These are phyloP conservation scores for Arenaria interpres DNA, from an alignment of 2,113 vertebrate species.

Conservation along the genomic window DNA sequence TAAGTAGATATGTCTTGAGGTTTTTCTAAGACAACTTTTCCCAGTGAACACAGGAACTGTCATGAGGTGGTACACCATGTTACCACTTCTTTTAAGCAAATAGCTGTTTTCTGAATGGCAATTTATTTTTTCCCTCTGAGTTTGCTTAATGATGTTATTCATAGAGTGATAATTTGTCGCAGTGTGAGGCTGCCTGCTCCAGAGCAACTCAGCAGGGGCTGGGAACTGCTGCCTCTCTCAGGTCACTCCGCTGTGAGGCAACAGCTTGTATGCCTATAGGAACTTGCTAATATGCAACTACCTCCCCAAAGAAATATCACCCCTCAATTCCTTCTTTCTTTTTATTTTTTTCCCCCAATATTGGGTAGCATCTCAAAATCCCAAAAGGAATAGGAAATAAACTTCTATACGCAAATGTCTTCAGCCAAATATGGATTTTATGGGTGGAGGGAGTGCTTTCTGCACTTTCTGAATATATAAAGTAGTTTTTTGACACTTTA, in stretches of 20 bases:
- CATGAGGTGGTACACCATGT: not conserved
- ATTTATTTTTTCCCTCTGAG: constrained; percentile 29
- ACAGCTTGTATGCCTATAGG: constrained; percentile 20
- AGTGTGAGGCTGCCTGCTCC: constrained; percentile 22
- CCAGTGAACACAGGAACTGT: not conserved
- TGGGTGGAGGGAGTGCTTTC: not conserved
- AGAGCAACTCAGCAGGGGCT: constrained; percentile 2
- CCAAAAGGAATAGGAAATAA: not conserved
- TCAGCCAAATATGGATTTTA: not conserved
- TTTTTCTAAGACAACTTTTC: not conserved
- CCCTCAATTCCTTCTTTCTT: not conserved
- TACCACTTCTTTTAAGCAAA: not conserved
- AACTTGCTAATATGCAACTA: not conserved
- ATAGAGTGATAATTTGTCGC: constrained; percentile 27
- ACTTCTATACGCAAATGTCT: not conserved
- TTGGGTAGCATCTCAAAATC: not conserved
- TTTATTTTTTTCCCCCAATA: not conserved
- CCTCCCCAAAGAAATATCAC: not conserved
- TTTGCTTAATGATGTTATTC: constrained; percentile 57
- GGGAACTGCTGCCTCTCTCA: constrained; percentile 7
- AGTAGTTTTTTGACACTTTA: not conserved
- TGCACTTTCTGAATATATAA: not conserved
- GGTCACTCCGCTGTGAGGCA: not conserved
- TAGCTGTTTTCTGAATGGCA: constrained; percentile 9
- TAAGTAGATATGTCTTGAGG: not conserved